Conservation (phyloP, 2,113 vertebrate genomes). For the Petroica traversi region DNA sequence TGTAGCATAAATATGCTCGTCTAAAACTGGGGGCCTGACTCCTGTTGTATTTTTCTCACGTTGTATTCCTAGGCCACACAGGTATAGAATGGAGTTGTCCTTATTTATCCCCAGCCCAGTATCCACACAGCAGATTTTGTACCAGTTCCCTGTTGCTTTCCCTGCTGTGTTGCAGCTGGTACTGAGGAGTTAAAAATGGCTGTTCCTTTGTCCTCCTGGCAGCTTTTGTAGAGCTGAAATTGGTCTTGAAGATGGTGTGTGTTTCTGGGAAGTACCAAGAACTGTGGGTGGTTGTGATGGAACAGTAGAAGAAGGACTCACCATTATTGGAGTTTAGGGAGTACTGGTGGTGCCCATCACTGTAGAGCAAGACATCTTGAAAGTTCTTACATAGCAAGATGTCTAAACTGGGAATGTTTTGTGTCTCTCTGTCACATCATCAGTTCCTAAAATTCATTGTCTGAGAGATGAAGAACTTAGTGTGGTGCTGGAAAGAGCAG, state of each 20-base stretch:
- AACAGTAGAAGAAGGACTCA: not conserved
- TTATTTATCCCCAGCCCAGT: not conserved
- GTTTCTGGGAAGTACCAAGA: not conserved
- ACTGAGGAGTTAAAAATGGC: conserved; percentile 9
- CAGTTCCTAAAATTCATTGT: not conserved
- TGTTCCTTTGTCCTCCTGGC: not conserved
- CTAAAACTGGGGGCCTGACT: not conserved
- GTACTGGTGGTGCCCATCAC: not conserved
- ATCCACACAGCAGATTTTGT: conserved; percentile 19
- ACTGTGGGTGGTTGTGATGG: not conserved
- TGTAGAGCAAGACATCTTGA: accelerated
- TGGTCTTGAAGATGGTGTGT: not conserved
- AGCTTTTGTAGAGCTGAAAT: not conserved
- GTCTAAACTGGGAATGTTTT: not conserved
- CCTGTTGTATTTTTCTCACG: not conserved
- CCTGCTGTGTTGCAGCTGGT: conserved; percentile 46
- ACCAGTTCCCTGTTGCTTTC: conserved; percentile 18
- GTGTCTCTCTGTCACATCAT: not conserved
- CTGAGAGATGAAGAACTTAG: not conserved
- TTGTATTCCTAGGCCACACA: not conserved
- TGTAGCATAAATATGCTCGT: not conserved
- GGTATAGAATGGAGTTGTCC: not conserved
- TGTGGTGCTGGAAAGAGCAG: not conserved
- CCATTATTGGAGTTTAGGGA: not conserved
- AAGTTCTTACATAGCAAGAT: not conserved